These are phyloP conservation scores for Phragmatobia fuliginosa DNA, from an alignment of 2,888 invertebrate genomes.

Conservation along the genomic window DNA sequence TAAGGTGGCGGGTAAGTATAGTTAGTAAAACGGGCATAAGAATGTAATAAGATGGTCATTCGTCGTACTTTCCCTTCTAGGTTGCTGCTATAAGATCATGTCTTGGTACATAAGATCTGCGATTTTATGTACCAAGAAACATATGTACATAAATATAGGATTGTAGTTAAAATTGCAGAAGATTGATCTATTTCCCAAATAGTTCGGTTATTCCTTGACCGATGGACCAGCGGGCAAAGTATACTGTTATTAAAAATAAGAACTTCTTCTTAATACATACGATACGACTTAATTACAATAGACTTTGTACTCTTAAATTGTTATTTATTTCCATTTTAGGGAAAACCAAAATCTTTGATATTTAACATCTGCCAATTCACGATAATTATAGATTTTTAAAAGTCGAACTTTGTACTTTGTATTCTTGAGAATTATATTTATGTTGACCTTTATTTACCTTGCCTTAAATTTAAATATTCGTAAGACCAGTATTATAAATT, in stretches of 20 bases:
- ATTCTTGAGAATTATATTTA: not conserved
- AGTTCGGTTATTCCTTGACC: not conserved
- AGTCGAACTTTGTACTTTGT: not conserved
- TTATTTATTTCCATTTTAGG: not conserved
- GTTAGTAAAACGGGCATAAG: no score
- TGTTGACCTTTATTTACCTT: no score
- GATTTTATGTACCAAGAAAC: no score
- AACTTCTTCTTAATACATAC: not conserved
- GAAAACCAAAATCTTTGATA: constrained; percentile 2
- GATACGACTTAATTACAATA: not conserved
- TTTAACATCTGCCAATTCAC: not conserved
- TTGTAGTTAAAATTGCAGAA: not conserved
- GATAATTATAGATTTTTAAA: not conserved
- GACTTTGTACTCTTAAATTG: not conserved
- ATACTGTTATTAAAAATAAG: not conserved
- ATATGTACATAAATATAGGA: not conserved
- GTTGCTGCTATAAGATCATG: not conserved
- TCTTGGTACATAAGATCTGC: no score
- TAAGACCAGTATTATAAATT: not conserved
- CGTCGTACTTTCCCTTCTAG: not conserved
- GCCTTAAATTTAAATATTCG: no score
- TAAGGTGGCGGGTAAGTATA: no score
- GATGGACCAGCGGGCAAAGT: not conserved
- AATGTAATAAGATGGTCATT: no score
- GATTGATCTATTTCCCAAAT: not conserved